Evolutionary conservation across 2,797 vertebrate genomes (phyloP).

Genomic region (Anas acuta): DNA sequence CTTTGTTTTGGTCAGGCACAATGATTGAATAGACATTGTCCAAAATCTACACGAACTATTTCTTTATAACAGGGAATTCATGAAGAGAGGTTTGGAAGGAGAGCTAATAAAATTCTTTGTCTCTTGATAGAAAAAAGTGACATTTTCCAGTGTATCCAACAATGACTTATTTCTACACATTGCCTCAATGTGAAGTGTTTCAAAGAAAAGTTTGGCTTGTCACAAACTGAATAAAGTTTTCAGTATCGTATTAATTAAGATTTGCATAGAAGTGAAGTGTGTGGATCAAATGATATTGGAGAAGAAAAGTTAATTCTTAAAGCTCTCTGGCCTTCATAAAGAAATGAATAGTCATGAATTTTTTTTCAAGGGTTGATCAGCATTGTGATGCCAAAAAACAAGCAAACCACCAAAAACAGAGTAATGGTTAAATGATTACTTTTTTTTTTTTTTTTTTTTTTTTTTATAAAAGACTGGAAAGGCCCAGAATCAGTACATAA

Average conservation of each 20-base stretch:
- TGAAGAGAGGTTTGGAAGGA: background rate
- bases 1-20: constrained; percentile 34
- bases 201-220: background rate
- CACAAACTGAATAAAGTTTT: background rate
- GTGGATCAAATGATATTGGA: background rate
- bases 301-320: background rate
- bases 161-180: background rate
- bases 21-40: background rate
- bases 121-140: background rate
- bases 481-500: background rate
- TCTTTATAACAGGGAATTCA: background rate
- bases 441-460: background rate
- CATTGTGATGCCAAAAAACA: background rate
- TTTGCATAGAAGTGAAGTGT: background rate
- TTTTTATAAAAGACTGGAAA: background rate
- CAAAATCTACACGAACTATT: background rate
- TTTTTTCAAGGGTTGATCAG: background rate
- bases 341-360: background rate
- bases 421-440: background rate
- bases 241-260: background rate
- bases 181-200: background rate
- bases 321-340: background rate
- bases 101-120: background rate
- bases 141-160: background rate
- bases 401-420: too few relatives aligned